Base-by-base conservation (phyloP, 1,140 invertebrate genomes). In the Cecropterus lyciades region DNA sequence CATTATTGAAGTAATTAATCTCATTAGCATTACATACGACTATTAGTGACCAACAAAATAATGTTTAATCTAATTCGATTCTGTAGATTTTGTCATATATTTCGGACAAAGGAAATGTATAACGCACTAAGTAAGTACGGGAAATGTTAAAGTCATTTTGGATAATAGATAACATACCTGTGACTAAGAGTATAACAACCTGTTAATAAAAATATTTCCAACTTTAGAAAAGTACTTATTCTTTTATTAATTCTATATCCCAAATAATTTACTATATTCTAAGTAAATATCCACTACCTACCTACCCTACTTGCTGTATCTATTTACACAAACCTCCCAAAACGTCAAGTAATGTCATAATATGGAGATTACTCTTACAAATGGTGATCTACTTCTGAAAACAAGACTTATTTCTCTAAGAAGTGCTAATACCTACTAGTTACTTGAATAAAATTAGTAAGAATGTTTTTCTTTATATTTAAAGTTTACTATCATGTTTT, bases 181-280 rank as follows among this genome's bases (percentile, higher is more conserved):
- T 79, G 75, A 78, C 70, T 84, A 77, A 85, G 82, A 79, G n/a
- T n/a, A 89, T 89, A 85, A 89, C 52, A 70, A 85, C 78, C 79
- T 88, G 88, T 91, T 91, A 91, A 89, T 91, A 88, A 91, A 89
- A 91, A 91, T 85, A 85, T 81, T 82, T 87, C 79, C 76, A 87
- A 84, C 74, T 80, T 79, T 49, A 62, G n/a, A 0, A 40, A 71
- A 67, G 56, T 9, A 49, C 10, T 46, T 51, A 37, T 70, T 79
- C 72, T 79, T 79, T 78, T 51, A 59, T 48, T 46, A 24, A 10
- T 10, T 48, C 3, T 8, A 6, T 17, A 20, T 10, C 15, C 45
- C 1, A 1, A 24, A 24, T 5, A n/a, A n/a, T n/a, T n/a, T n/a
- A n/a, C n/a, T n/a, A n/a, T n/a, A n/a, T n/a, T n/a, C n/a, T n/a